phyloP scores from a whole-genome alignment of 2,888 invertebrate species.

The Hesperia comma region DNA sequence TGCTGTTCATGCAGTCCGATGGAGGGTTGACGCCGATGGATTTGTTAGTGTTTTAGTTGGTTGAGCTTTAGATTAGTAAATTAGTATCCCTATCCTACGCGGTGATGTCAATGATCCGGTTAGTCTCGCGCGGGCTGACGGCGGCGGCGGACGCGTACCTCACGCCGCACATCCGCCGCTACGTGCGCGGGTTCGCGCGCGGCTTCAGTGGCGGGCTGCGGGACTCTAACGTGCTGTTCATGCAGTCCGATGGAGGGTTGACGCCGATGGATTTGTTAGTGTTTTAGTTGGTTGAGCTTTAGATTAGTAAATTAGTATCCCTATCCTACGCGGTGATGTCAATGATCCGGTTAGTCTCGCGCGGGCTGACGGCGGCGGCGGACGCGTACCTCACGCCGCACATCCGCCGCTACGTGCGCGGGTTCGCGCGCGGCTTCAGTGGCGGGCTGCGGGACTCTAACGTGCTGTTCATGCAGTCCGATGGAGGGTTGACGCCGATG shows the following conservation, averaged over 20 bases:
- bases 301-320: conserved; percentile 86
- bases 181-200: conserved; percentile 92
- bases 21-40: conserved; percentile 98
- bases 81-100: conserved; percentile 96
- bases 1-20: conserved; percentile 99
- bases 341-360: conserved; percentile 96
- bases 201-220: conserved; percentile 92
- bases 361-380: conserved; percentile 97
- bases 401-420: conserved; percentile 93
- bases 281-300: neutral
- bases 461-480: conserved; percentile 99
- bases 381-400: conserved; percentile 99
- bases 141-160: conserved; percentile 98
- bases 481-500: conserved; percentile 98
- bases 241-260: conserved; percentile 99
- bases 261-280: conserved; percentile 94
- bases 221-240: conserved; percentile 95
- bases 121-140: conserved; percentile 97
- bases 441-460: conserved; percentile 89
- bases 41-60: conserved; percentile 78
- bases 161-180: conserved; percentile 96
- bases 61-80: neutral
- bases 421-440: conserved; percentile 95
- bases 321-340: conserved; percentile 97
- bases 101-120: conserved; percentile 97